Evolutionary conservation across 2,888 invertebrate genomes (phyloP).

Genomic region (Agrypnus murinus): DNA sequence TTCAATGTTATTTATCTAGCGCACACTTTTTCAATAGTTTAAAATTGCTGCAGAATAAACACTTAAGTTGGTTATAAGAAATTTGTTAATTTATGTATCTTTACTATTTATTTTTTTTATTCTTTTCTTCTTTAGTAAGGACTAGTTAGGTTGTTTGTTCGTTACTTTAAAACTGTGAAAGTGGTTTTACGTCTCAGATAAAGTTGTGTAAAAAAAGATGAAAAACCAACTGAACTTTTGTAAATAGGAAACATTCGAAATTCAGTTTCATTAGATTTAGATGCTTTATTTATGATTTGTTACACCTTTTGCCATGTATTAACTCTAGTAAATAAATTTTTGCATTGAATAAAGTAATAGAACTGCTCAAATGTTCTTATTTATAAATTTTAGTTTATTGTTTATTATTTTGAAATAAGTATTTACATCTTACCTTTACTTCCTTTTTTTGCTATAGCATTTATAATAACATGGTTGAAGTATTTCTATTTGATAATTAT

Average conservation of each 20-base stretch:
- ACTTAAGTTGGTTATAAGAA: constrained; percentile 53
- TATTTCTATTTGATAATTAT: no score
- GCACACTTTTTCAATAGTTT: constrained; percentile 61
- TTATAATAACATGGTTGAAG: no score
- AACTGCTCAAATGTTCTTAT: constrained; percentile 40
- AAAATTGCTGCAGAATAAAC: constrained; percentile 47
- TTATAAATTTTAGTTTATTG: background rate
- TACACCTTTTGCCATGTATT: constrained; percentile 65
- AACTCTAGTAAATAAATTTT: constrained; percentile 65
- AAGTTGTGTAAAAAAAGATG: constrained; percentile 55
- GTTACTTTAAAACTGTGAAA: constrained; percentile 57
- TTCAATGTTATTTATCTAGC: constrained; percentile 64
- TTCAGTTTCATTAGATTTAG: constrained; percentile 61
- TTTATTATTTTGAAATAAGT: no score
- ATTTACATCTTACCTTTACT: no score
- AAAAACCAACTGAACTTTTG: constrained; percentile 57
- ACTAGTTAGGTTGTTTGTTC: constrained; percentile 58
- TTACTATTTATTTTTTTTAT: constrained; percentile 63
- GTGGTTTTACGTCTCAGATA: constrained; percentile 52
- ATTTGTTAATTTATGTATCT: constrained; percentile 62
- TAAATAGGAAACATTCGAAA: constrained; percentile 59
- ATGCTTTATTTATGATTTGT: constrained; percentile 65
- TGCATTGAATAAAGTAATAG: constrained; percentile 65
- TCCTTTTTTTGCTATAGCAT: no score
- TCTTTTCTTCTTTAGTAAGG: constrained; percentile 57